Evolutionary conservation across 2,888 invertebrate species (phyloP), one percentile per base, ranked within the genome.

Genomic region (Lithodes maja): DNA sequence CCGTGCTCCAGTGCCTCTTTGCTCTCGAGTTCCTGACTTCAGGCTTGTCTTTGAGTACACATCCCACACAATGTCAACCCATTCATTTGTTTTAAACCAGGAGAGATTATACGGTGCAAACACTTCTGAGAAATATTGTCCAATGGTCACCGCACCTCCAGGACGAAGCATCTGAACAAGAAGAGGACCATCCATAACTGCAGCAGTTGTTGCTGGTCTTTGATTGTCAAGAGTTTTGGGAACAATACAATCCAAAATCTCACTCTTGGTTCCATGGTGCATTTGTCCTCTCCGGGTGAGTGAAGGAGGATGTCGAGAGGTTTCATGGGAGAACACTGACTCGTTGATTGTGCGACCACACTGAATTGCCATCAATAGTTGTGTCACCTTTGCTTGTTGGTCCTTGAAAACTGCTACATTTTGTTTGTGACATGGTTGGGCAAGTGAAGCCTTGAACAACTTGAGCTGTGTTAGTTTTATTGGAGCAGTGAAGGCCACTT

Each of bases 81-180:
- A 53, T 2, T 85, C 33, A 33, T 85, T 85, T 5, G n/a, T 85
- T 85, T 85, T 52, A 85, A 79, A 85, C 79, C 85, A 85, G 12
- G 78, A 79, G n/a, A 79, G n/a, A 33, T 68, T 61, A 55, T 85
- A 85, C 61, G 79, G 80, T n/a, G 52, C 3, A 68, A 85, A 79
- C 7, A 85, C 85, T 50, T 68, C 79, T 55, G 49, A 61, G 69
- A 61, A 85, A 49, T 85, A 85, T 3, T 79, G 2, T 78, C 52
- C 85, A 79, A 85, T 85, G 68, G 80, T 85, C 85, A 50, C 68
- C 15, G 79, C 85, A 85, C 33, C 79, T 78, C 77, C 17, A 61
- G 85, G 85, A 68, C 69, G 85, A 78, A 85, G 79, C 85, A 85
- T 83, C 17, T 85, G 85, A 85, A 85, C n/a, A 15, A 77, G 77